Base-by-base conservation (phyloP, 2,888 invertebrate genomes). In the Sylvicola fuscatus region DNA sequence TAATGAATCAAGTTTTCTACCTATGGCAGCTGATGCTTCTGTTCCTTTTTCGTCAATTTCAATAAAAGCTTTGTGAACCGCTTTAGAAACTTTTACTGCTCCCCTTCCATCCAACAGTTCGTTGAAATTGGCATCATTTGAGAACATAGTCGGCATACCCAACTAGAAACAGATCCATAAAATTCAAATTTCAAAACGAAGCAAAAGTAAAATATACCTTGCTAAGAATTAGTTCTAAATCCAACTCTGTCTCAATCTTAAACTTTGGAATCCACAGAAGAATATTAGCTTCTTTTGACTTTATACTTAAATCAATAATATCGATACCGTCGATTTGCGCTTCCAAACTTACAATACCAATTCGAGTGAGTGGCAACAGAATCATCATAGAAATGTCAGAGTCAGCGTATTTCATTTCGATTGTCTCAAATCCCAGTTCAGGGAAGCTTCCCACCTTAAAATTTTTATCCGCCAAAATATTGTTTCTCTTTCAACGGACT, bases 21-120 rank as follows among this genome's bases (percentile, higher is more conserved):
- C 79, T 37, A 83, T 82, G 12, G 80, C 83, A 3, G 84, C 81
- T 28, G 84, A 75, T 1, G 82, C 80, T 49, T 84, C 86, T 2
- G 81, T 78, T 0, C 89, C 89, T 48, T 84, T 78, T 51, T 89
- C 89, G 52, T 83, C 79, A 1, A 89, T 79, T 48, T 82, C 79
- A 45, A 89, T 75, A 47, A 77, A 81, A 1, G 83, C 78, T 52
- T 87, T 87, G 49, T 89, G 87, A 1, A 83, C 53, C 3, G 77
- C 76, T 49, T 78, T 71, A 32, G 70, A 70, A 3, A 87, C 74
- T 37, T 47, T 56, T 14, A 87, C 51, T 0, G 49, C 47, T 36
- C 61, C 59, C 0, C 53, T 36, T 14, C 42, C 42, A 31, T 66
- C 58, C 33, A 76, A 52, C 30, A 86, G 57, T 12, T 72, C 72